A percentile compares a stretch with the other conserved stretches of the same genome.
Conservation (phyloP, 2,113 vertebrate genomes). For the Thamnaconus septentrionalis region DNA sequence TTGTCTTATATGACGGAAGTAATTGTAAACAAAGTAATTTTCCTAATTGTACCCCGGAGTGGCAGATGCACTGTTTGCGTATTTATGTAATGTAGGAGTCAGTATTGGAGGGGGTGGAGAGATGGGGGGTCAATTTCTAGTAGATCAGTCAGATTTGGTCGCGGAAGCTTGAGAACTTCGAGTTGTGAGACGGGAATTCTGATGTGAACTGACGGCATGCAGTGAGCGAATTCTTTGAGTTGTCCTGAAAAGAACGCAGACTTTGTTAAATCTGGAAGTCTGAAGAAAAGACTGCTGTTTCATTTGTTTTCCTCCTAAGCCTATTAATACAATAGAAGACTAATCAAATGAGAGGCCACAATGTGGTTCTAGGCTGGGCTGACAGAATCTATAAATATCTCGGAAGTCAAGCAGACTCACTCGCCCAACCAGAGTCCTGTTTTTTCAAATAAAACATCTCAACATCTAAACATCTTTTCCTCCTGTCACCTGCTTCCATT, state of each 20-base stretch:
- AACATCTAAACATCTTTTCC: too few relatives aligned
- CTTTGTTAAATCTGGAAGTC: conserved; percentile 34
- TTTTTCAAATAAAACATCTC: conserved; percentile 5
- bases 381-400: conserved; percentile 61
- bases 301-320: conserved; percentile 3
- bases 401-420: conserved; percentile 45
- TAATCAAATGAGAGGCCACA: conserved; percentile 69
- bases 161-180: too few relatives aligned
- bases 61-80: too few relatives aligned
- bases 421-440: conserved; percentile 30
- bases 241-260: not conserved
- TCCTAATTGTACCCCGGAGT: too few relatives aligned
- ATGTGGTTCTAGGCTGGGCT: conserved; percentile 57
- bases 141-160: too few relatives aligned
- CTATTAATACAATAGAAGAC: conserved; percentile 62
- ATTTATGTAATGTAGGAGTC: too few relatives aligned
- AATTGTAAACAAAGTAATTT: too few relatives aligned
- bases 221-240: not conserved
- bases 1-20: too few relatives aligned
- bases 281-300: conserved; percentile 18
- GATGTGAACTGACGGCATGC: not conserved
- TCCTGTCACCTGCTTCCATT: too few relatives aligned
- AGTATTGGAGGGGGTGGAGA: too few relatives aligned
- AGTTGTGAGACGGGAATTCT: not conserved
- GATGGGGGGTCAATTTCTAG: too few relatives aligned